phyloP scores from a whole-genome alignment of 1,140 invertebrate genomes.

The Conopomorpha cramerella region DNA sequence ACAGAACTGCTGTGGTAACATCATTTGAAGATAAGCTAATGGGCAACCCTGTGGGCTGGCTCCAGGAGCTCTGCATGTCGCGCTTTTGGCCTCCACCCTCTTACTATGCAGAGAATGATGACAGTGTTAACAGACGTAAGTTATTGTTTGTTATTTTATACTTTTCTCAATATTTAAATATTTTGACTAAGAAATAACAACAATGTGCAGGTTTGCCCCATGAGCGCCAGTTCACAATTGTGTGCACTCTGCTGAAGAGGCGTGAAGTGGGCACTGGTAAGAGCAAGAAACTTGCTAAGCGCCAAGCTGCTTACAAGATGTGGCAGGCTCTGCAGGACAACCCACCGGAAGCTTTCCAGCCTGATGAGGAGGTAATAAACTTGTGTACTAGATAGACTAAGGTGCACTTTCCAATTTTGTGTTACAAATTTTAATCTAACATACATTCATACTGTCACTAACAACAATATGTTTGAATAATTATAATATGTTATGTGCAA shows the following conservation, averaged over 20 bases:
- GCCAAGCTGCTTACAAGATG: constrained; percentile 93
- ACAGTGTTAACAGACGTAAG: constrained; percentile 47
- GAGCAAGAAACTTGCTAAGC: constrained; percentile 94
- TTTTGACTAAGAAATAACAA: too few relatives aligned
- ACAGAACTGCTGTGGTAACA: constrained; percentile 34
- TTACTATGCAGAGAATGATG: constrained; percentile 88
- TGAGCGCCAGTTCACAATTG: constrained; percentile 90
- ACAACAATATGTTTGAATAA: too few relatives aligned
- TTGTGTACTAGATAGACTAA: too few relatives aligned
- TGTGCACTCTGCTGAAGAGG: constrained; percentile 84
- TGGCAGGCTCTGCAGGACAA: constrained; percentile 80
- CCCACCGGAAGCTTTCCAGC: constrained; percentile 67
- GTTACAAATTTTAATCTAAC: too few relatives aligned
- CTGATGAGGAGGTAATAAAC: constrained; percentile 66
- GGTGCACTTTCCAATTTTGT: too few relatives aligned
- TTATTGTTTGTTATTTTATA: constrained; percentile 6
- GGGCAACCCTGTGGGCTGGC: constrained; percentile 92
- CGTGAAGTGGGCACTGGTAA: constrained; percentile 85
- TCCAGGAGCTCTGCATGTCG: constrained; percentile 97
- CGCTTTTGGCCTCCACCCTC: constrained; percentile 91
- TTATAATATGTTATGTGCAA: too few relatives aligned
- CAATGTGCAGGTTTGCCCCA: constrained; percentile 83
- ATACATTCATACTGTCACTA: too few relatives aligned
- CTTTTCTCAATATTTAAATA: too few relatives aligned
- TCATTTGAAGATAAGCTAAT: constrained; percentile 71